Evolutionary conservation across 1,140 invertebrate species (phyloP).

Genomic region (Cataglyphis hispanica): DNA sequence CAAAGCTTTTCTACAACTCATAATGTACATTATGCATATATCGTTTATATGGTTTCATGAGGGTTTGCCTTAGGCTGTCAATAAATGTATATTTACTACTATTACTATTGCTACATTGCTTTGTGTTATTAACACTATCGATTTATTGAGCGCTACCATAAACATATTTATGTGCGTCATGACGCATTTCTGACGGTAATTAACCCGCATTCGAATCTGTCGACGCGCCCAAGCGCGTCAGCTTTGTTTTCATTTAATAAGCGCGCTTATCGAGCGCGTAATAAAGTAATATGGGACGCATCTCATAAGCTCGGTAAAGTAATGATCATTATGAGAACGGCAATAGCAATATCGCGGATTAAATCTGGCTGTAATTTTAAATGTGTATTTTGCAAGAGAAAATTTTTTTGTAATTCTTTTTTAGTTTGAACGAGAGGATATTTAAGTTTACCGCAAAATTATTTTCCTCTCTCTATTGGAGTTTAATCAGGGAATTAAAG

Average conservation of each 20-base stretch:
- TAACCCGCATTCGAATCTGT: slow-evolving; percentile 7
- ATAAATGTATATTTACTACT: background rate
- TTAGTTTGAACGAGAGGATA: background rate
- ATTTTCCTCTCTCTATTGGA: slow-evolving; percentile 5
- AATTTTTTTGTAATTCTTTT: slow-evolving; percentile 35
- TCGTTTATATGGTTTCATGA: background rate
- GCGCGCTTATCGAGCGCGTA: slow-evolving; percentile 21
- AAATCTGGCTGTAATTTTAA: slow-evolving; percentile 36
- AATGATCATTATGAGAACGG: slow-evolving; percentile 32
- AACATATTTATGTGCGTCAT: background rate
- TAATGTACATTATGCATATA: background rate
- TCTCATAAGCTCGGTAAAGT: background rate
- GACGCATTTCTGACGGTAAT: slow-evolving; percentile 22
- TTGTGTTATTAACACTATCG: slow-evolving; percentile 25
- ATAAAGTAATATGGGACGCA: slow-evolving; percentile 18
- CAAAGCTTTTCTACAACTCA: background rate
- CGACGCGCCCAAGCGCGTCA: background rate
- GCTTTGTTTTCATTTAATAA: slow-evolving; percentile 51
- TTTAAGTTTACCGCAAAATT: slow-evolving; percentile 29
- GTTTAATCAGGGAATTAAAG: slow-evolving; percentile 11
- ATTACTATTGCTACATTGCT: background rate
- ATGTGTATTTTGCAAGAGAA: slow-evolving; percentile 24
- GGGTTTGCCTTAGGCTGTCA: background rate
- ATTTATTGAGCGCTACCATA: slow-evolving; percentile 2
- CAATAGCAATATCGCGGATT: slow-evolving; percentile 38